Conservation (phyloP, 2,888 invertebrate genomes). For the Leistus spinibarbis region DNA sequence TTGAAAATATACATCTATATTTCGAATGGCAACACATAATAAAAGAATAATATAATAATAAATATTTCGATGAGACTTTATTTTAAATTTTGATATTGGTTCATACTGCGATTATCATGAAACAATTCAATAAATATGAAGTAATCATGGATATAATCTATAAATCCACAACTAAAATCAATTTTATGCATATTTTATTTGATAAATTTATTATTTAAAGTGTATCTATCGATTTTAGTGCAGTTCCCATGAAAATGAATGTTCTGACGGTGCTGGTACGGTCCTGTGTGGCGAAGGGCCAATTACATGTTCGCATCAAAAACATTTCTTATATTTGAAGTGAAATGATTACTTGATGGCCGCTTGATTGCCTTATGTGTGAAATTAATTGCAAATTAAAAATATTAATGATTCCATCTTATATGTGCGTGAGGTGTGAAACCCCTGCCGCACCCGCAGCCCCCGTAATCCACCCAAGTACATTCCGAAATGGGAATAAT, state of each 20-base stretch:
- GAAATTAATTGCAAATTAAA: constrained; percentile 32
- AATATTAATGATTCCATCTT: constrained; percentile 25
- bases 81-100: too few relatives aligned
- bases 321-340: constrained; percentile 27
- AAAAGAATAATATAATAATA: too few relatives aligned
- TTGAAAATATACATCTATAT: too few relatives aligned
- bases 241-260: neutral
- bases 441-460: neutral
- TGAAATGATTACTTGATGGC: constrained; percentile 9
- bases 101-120: too few relatives aligned
- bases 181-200: too few relatives aligned
- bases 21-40: too few relatives aligned
- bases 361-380: neutral
- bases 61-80: too few relatives aligned
- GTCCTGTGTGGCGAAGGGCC: constrained; percentile 2
- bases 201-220: too few relatives aligned
- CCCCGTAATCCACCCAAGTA: neutral
- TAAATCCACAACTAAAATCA: too few relatives aligned
- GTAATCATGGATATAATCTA: too few relatives aligned
- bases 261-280: neutral
- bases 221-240: too few relatives aligned
- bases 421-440: neutral
- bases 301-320: constrained; percentile 28
- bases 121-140: too few relatives aligned
- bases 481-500: neutral